A percentile compares a stretch with the other conserved stretches of the same genome.
Evolutionary conservation across 2,113 vertebrate genomes (phyloP).

Genomic region (Otis tarda): DNA sequence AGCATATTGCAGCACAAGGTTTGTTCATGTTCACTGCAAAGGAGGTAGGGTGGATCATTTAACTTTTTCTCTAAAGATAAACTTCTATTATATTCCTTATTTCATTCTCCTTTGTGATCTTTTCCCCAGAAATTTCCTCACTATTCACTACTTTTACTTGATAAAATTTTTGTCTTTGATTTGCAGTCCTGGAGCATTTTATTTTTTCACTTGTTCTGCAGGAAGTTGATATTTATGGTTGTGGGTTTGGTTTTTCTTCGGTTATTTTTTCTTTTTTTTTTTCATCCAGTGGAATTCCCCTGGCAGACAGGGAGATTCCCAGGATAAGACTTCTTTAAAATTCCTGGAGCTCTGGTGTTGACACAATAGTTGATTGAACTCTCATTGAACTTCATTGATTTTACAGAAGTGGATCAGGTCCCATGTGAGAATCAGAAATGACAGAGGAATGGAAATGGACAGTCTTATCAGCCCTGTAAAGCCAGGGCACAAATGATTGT

Average conservation of each 20-base stretch:
- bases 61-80: neutral
- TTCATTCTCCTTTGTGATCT: neutral
- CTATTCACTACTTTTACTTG: neutral
- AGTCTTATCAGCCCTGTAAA: neutral
- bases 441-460: neutral
- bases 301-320: neutral
- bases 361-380: neutral
- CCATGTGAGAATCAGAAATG: neutral
- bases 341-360: neutral
- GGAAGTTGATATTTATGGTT: neutral
- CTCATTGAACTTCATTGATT: neutral
- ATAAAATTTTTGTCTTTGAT: neutral
- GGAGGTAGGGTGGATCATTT: neutral
- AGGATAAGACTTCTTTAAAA: neutral
- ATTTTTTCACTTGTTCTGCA: neutral
- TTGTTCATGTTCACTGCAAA: neutral
- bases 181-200: neutral
- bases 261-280: neutral
- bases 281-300: neutral
- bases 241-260: neutral
- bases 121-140: neutral
- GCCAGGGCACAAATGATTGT: neutral
- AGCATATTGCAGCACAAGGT: neutral
- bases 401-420: neutral
- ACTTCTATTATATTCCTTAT: neutral